phyloP scores from a whole-genome alignment of 2,888 invertebrate species.

The Saturnia japonica region DNA sequence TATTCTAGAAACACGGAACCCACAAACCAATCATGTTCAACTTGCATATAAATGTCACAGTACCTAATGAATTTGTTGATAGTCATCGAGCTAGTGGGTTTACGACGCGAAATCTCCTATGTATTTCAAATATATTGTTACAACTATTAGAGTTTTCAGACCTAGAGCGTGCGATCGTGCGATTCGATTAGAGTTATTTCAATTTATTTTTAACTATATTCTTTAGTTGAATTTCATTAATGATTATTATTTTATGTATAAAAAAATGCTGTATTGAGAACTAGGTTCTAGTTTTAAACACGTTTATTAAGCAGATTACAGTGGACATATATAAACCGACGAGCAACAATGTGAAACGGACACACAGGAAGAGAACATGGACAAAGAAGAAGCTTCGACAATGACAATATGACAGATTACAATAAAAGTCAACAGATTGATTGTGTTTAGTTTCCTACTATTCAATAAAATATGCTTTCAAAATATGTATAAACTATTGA shows the following conservation, averaged over 20 bases:
- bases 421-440: too few species aligned
- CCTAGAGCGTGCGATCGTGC: neutral
- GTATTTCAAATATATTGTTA: neutral
- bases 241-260: too few species aligned
- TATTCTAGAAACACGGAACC: neutral
- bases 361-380: too few species aligned
- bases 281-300: too few species aligned
- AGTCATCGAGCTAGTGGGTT: conserved; percentile 1
- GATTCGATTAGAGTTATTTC: neutral
- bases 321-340: too few species aligned
- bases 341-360: too few species aligned
- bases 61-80: conserved; percentile 6
- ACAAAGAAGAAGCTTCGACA: too few species aligned
- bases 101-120: conserved; percentile 10
- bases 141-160: neutral
- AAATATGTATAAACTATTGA: neutral
- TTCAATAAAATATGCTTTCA: neutral
- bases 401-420: too few species aligned
- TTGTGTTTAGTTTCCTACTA: too few species aligned
- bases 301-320: too few species aligned
- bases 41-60: neutral
- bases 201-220: neutral
- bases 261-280: too few species aligned
- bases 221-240: too few species aligned
- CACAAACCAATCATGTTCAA: neutral